phyloP scores from a whole-genome alignment of 2,797 vertebrate species.

The Phataginus tetradactyla region DNA sequence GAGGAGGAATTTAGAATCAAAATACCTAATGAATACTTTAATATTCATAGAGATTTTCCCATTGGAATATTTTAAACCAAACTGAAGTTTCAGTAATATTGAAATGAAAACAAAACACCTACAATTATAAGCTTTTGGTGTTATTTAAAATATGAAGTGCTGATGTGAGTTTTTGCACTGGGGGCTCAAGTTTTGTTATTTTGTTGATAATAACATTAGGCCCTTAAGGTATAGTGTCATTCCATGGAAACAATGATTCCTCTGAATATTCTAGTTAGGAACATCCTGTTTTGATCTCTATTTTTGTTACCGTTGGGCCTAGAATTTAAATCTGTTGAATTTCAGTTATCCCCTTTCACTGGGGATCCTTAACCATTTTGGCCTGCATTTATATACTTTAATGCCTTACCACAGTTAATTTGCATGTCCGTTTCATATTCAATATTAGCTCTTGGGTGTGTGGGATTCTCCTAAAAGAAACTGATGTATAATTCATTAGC shows the following conservation, averaged over 20 bases:
- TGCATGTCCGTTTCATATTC: conserved; percentile 59
- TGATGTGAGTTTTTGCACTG: background rate
- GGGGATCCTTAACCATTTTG: conserved; percentile 39
- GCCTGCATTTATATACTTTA: conserved; percentile 58
- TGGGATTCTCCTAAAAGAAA: conserved; percentile 44
- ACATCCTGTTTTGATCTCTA: background rate
- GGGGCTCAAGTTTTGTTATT: background rate
- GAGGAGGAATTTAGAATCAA: background rate
- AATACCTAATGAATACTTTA: background rate
- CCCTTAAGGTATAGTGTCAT: background rate
- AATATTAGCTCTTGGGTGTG: conserved; percentile 55
- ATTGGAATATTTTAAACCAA: conserved; percentile 26
- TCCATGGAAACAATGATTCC: background rate
- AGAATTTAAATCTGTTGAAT: conserved; percentile 48
- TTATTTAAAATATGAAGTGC: conserved; percentile 43
- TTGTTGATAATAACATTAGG: background rate
- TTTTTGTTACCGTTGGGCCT: background rate
- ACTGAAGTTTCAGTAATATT: conserved; percentile 33
- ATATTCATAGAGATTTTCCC: background rate
- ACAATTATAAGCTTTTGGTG: background rate
- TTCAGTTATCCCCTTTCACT: conserved; percentile 34
- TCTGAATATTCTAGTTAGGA: background rate
- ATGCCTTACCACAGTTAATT: conserved; percentile 54
- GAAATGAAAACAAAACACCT: background rate
- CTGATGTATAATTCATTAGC: conserved; percentile 73